A percentile compares a stretch with the other conserved stretches of the same genome.
phyloP scores from a whole-genome alignment of 1,140 invertebrate species.

The Drosophila athabasca region DNA sequence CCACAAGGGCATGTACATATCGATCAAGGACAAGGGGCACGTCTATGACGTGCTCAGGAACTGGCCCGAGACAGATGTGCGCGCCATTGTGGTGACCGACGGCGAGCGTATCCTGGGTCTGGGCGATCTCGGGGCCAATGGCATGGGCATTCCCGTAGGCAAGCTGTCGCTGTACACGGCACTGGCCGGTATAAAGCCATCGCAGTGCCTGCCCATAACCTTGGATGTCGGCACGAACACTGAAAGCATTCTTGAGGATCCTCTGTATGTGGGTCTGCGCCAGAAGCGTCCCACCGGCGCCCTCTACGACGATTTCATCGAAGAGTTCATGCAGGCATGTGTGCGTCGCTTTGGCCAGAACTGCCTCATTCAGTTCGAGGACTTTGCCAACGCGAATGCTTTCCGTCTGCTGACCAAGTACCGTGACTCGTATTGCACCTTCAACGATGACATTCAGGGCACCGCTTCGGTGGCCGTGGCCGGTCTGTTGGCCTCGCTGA shows the following conservation, averaged over 20 bases:
- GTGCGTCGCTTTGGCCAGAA: slow-evolving; percentile 93
- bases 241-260: slow-evolving; percentile 93
- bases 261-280: slow-evolving; percentile 96
- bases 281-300: slow-evolving; percentile 92
- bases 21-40: slow-evolving; percentile 97
- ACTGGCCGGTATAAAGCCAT: slow-evolving; percentile 95
- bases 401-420: slow-evolving; percentile 96
- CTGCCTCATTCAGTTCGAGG: slow-evolving; percentile 96
- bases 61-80: slow-evolving; percentile 88
- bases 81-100: slow-evolving; percentile 97
- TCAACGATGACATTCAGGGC: slow-evolving; percentile 99
- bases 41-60: slow-evolving; percentile 90
- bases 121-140: slow-evolving; percentile 96
- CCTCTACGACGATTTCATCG: slow-evolving; percentile 96
- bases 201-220: slow-evolving; percentile 95
- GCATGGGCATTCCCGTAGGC: slow-evolving; percentile 98
- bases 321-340: slow-evolving; percentile 98
- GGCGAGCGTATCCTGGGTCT: slow-evolving; percentile 97
- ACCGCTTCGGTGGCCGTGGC: slow-evolving; percentile 96
- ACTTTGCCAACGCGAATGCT: slow-evolving; percentile 98
- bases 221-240: slow-evolving; percentile 98
- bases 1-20: slow-evolving; percentile 97
- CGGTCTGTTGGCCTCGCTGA: slow-evolving; percentile 93
- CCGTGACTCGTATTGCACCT: slow-evolving; percentile 94
- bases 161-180: slow-evolving; percentile 97